Percentiles rank a stretch among this genome's conserved stretches.
phyloP scores from a whole-genome alignment of 2,113 vertebrate species.

The Nipponia nippon region DNA sequence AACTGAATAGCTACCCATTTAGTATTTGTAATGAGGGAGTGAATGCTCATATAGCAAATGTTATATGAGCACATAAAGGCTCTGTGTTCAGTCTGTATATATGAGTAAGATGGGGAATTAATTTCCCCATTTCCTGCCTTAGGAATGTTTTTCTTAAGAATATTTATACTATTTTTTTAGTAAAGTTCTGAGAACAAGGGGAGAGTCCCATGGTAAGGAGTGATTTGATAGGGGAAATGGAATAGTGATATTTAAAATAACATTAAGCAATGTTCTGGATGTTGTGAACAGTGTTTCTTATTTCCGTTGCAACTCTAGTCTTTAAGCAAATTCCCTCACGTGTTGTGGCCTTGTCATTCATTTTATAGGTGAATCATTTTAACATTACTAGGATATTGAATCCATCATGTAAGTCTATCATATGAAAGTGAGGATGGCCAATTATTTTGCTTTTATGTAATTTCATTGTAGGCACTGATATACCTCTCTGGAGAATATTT shows the following conservation, averaged over 20 bases:
- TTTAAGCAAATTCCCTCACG: neutral
- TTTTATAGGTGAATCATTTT: constrained; percentile 41
- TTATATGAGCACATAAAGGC: neutral
- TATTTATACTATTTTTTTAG: neutral
- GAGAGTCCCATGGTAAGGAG: neutral
- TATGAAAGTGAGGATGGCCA: neutral
- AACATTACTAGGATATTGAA: neutral
- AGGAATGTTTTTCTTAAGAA: neutral
- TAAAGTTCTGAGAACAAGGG: neutral
- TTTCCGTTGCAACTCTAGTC: neutral
- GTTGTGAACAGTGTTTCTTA: neutral
- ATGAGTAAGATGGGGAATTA: neutral
- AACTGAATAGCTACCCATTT: neutral
- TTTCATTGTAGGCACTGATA: constrained; percentile 24
- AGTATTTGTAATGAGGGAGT: neutral
- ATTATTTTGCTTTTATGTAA: constrained; percentile 29
- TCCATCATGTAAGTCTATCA: neutral
- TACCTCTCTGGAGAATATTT: neutral
- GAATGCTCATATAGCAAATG: neutral
- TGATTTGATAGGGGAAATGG: neutral
- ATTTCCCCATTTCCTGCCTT: neutral
- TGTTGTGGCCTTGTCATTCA: constrained; percentile 11
- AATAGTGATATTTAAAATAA: neutral
- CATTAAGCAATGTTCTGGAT: neutral
- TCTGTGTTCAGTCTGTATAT: neutral